Evolutionary conservation across 2,888 invertebrate genomes (phyloP).

Genomic region (Dicyrtomina minuta): DNA sequence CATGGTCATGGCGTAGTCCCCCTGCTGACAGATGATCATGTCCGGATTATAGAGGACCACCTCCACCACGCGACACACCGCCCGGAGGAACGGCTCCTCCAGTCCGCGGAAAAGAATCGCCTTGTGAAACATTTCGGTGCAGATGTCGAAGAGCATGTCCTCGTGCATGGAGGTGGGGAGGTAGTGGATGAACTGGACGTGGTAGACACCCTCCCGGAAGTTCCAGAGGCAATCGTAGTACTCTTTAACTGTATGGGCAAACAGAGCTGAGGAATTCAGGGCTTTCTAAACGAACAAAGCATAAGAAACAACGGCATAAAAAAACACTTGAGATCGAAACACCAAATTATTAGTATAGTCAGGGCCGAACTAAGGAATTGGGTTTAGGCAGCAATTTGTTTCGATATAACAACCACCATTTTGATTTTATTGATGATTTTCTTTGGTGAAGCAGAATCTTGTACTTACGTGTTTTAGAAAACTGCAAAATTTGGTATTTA

Average conservation of each 20-base stretch:
- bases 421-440: too few relatives aligned
- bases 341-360: too few relatives aligned
- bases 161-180: conserved; percentile 44
- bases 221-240: conserved; percentile 50
- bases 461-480: too few relatives aligned
- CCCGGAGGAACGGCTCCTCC: conserved; percentile 45
- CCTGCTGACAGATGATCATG: conserved; percentile 48
- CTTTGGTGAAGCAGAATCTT: too few relatives aligned
- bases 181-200: conserved; percentile 36
- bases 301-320: too few relatives aligned
- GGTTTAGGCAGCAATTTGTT: too few relatives aligned
- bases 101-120: conserved; percentile 46
- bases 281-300: too few relatives aligned
- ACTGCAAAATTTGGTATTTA: too few relatives aligned
- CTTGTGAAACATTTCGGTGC: conserved; percentile 51
- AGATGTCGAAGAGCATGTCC: conserved; percentile 44
- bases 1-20: conserved; percentile 43
- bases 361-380: too few relatives aligned
- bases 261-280: conserved; percentile 38
- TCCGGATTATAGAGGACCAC: conserved; percentile 49
- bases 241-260: conserved; percentile 43
- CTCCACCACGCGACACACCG: conserved; percentile 40
- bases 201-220: conserved; percentile 49
- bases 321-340: too few relatives aligned
- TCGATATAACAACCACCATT: too few relatives aligned